Conservation (phyloP, 2,113 vertebrate species). For the Orthonyx spaldingii region DNA sequence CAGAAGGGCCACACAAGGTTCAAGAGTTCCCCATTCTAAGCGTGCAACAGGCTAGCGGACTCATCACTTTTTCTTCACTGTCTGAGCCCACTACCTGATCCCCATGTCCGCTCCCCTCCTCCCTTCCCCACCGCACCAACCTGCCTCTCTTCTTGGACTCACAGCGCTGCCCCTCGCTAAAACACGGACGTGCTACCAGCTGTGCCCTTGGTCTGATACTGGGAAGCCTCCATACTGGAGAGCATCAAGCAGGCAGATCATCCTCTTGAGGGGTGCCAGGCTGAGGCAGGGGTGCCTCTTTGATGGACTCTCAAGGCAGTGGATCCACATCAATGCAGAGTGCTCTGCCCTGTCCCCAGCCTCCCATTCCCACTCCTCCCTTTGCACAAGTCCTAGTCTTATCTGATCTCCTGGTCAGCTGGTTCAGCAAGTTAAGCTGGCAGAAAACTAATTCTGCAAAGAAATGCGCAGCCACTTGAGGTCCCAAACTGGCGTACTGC, state of each 20-base stretch:
- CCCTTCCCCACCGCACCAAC: not conserved
- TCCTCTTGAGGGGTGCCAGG: not conserved
- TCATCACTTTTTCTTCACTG: not conserved
- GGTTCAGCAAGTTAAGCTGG: not conserved
- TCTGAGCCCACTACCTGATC: fast-evolving
- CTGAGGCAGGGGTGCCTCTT: too few relatives aligned
- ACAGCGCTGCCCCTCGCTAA: fast-evolving
- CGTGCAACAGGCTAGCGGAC: not conserved
- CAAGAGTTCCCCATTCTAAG: not conserved
- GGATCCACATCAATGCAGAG: not conserved
- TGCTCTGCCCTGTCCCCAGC: not conserved
- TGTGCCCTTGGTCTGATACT: not conserved
- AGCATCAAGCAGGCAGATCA: not conserved
- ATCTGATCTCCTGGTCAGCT: not conserved
- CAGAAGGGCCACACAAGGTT: not conserved
- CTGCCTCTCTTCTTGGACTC: not conserved
- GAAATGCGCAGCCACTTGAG: not conserved
- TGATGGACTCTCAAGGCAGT: not conserved
- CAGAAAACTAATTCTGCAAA: not conserved
- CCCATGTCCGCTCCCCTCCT: not conserved
- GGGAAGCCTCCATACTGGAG: not conserved
- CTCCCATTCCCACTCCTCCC: not conserved
- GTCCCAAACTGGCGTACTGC: not conserved
- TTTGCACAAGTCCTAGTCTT: not conserved
- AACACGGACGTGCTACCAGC: not conserved